Evolutionary conservation across 2,888 invertebrate species (phyloP).

Genomic region (Mimumesa dahlbomi): DNA sequence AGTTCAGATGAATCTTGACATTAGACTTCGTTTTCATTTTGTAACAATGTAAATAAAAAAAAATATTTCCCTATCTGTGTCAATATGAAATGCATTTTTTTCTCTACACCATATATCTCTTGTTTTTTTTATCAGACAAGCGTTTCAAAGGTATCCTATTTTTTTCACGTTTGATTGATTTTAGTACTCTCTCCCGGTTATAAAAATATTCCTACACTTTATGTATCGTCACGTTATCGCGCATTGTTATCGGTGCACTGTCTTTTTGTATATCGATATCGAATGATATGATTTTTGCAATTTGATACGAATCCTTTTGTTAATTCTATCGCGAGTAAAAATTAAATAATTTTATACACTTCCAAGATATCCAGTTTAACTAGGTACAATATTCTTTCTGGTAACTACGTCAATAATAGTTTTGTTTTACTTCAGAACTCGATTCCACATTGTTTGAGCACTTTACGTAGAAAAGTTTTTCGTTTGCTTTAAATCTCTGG

Average conservation of each 20-base stretch:
- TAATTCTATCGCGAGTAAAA: neutral
- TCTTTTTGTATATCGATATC: conserved; percentile 41
- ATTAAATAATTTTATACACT: no score
- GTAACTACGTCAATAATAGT: neutral
- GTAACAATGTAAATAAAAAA: neutral
- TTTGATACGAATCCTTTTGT: neutral
- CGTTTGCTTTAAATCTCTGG: neutral
- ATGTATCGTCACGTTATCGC: conserved; percentile 29
- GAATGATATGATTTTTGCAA: conserved; percentile 17
- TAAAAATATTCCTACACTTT: neutral
- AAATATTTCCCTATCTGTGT: neutral
- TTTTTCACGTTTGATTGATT: no score
- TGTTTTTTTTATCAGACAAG: neutral
- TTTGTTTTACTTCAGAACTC: no score
- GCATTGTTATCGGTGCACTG: conserved; percentile 32
- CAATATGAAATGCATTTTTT: neutral
- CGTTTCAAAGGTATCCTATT: no score
- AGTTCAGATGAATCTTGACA: conserved; percentile 61
- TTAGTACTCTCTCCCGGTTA: no score
- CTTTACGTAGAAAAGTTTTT: no score
- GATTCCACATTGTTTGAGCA: no score
- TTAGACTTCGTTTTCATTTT: conserved; percentile 17
- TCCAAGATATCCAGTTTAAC: no score
- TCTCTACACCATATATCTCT: neutral
- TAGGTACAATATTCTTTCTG: no score